These are phyloP conservation scores for Phenganax marumi DNA, from an alignment of 92 coral and sea anemone species.

Conservation along the genomic window DNA sequence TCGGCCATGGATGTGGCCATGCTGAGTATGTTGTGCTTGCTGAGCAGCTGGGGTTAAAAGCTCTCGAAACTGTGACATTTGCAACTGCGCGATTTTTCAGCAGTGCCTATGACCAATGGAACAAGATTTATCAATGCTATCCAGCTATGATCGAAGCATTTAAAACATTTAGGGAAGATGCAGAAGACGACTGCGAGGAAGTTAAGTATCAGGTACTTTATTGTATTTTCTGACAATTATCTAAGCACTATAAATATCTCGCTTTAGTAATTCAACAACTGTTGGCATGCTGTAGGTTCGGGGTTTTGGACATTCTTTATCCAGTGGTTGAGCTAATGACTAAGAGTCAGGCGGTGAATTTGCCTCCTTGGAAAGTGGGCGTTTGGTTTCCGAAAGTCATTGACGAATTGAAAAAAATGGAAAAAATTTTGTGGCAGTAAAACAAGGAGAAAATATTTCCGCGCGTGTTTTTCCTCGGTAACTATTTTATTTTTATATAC, in stretches of 20 bases:
- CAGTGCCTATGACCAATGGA: slow-evolving; percentile 11
- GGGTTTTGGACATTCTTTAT: slow-evolving; percentile 28
- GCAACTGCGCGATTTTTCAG: slow-evolving; percentile 19
- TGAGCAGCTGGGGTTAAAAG: background rate
- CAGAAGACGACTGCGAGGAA: slow-evolving; percentile 26
- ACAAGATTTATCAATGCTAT: slow-evolving; percentile 4
- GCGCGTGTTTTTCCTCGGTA: slow-evolving; percentile 15
- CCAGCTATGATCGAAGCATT: slow-evolving; percentile 19
- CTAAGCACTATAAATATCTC: too few species aligned
- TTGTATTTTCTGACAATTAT: too few species aligned
- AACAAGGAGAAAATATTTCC: background rate
- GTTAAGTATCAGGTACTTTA: slow-evolving; percentile 23
- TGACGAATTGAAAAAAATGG: background rate
- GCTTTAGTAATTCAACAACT: too few species aligned
- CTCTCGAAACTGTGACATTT: background rate
- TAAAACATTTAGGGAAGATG: slow-evolving; percentile 13
- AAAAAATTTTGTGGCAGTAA: background rate
- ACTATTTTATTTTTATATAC: too few species aligned
- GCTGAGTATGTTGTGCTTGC: background rate
- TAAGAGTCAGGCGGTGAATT: slow-evolving; percentile 19
- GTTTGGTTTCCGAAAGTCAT: slow-evolving; percentile 28
- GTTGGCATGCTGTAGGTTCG: too few species aligned
- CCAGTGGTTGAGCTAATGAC: slow-evolving; percentile 17
- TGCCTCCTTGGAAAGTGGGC: slow-evolving; percentile 5
- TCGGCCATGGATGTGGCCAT: background rate